Conservation (phyloP, 92 coral and sea anemone species). For the Actinernus sp. region DNA sequence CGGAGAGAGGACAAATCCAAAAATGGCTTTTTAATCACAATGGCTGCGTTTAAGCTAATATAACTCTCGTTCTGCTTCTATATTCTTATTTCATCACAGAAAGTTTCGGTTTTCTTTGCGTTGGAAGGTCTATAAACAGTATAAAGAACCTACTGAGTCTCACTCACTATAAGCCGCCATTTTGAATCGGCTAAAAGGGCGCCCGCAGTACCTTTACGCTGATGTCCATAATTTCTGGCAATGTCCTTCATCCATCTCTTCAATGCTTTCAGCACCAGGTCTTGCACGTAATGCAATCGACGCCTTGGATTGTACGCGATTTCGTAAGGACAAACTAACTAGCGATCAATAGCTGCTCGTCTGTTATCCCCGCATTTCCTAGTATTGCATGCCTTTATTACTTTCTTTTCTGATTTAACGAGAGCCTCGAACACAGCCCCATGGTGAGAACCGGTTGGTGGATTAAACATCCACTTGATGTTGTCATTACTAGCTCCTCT, state of each 20-base stretch:
- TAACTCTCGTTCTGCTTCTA: no score
- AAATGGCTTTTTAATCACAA: no score
- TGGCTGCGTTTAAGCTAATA: no score
- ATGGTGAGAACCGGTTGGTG: constrained; percentile 22
- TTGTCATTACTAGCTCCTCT: constrained; percentile 2
- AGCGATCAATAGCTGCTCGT: not conserved
- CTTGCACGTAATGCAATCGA: not conserved
- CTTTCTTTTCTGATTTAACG: not conserved
- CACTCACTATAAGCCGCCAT: no score
- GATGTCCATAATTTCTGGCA: no score
- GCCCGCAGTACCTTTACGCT: no score
- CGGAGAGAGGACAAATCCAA: no score
- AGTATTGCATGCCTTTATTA: not conserved
- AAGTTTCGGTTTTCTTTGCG: no score
- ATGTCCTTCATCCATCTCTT: not conserved
- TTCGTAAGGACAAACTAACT: not conserved
- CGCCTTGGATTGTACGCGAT: not conserved
- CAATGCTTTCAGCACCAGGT: not conserved
- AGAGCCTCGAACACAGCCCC: constrained; percentile 44
- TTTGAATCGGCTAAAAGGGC: no score
- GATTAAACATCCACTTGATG: constrained; percentile 35
- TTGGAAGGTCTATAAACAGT: no score
- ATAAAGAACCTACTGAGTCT: no score
- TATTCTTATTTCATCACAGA: no score
- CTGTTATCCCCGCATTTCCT: not conserved